Base-by-base conservation (phyloP, 2,888 invertebrate genomes). In the Esperia sulphurella region DNA sequence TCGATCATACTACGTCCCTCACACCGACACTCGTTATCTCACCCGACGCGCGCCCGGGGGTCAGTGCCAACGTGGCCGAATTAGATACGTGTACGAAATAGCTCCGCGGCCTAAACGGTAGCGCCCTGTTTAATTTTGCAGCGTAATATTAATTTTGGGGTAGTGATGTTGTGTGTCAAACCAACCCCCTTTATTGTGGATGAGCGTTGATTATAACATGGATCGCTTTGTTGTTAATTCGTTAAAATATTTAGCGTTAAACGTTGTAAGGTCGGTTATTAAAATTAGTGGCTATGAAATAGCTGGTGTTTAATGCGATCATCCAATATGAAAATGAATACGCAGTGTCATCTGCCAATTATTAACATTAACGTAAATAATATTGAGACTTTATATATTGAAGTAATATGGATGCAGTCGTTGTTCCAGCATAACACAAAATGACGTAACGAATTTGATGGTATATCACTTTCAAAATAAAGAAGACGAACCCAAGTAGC, bases 91-190 rank as follows among this genome's bases (percentile, higher is more conserved):
- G 66, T 68, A 65, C 63, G 68, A 74, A 70, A 68, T 68, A 65
- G 62, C 64, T 51, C 46, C 51, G 50, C 54, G 53, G 57, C 57
- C 50, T 60, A 57, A 52, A 59, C 62, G 57, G 59, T 59, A 65
- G 62, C 60, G 57, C 56, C 61, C 69, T 62, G 61, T 80, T 84
- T 78, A 77, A 84, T 79, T 83, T 79, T 59, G 73, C 73, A 65
- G 79, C 59, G 65, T 80, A 57, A 75, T 80, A 78, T 79, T 78
- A 78, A 79, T 81, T 79, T 76, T 63, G 72, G 82, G 81, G 78
- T 76, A 71, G 75, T 68, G 75, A 77, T 77, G 59, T 67, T 71
- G 76, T 71, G 68, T 63, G 66, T 65, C 63, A 65, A 63, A 63
- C 68, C 65, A 59, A 54, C 65, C 67, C n/a, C 73, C 68, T 62